Conservation (phyloP, 2,797 vertebrate genomes). For the Peromyscus aztecus region DNA sequence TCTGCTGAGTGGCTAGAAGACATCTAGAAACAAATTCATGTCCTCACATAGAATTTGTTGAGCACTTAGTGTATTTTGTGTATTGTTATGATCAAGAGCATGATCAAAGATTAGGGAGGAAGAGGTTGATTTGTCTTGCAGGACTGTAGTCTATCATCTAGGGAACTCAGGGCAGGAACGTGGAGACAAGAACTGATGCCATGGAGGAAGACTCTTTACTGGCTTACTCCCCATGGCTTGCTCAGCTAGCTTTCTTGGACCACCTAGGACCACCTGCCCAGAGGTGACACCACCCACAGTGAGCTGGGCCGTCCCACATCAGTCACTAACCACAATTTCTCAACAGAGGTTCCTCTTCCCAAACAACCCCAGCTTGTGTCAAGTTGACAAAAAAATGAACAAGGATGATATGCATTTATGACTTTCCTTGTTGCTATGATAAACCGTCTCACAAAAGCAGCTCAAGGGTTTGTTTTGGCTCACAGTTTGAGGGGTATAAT, state of each 20-base stretch:
- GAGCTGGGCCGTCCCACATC: background rate
- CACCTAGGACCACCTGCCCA: background rate
- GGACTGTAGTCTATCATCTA: background rate
- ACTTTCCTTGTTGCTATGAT: background rate
- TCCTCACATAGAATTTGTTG: constrained; percentile 27
- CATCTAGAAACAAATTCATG: background rate
- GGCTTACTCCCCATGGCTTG: too few relatives aligned
- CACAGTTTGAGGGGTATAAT: background rate
- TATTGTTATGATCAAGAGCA: background rate
- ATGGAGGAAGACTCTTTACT: background rate
- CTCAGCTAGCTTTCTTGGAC: background rate
- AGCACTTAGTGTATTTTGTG: background rate
- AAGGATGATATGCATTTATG: background rate
- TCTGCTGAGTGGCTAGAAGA: constrained; percentile 4
- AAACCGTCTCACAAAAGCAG: background rate
- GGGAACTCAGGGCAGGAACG: background rate
- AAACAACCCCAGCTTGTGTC: background rate
- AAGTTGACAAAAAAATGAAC: background rate
- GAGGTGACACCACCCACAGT: too few relatives aligned
- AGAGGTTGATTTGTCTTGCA: background rate
- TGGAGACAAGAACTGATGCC: background rate
- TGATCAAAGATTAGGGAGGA: background rate
- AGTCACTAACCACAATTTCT: background rate
- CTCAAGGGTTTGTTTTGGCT: background rate
- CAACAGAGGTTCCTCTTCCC: background rate